phyloP scores from a whole-genome alignment of 2,888 invertebrate genomes.

The Nymphalis c-album region DNA sequence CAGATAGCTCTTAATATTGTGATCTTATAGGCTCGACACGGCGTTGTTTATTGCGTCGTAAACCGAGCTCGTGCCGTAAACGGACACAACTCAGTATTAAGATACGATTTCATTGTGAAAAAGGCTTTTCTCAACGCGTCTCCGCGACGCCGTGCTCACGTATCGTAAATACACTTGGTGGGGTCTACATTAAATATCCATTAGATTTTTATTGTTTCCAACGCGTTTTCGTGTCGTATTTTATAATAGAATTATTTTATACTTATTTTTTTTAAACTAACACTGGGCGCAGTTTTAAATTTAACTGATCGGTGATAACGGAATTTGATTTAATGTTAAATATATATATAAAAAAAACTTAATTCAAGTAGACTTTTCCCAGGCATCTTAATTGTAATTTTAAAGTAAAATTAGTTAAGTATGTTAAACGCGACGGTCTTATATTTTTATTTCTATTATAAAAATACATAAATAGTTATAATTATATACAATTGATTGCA shows the following conservation, averaged over 20 bases:
- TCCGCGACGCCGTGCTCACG: constrained; percentile 25
- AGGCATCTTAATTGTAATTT: no score
- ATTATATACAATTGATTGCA: no score
- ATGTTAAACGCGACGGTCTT: no score
- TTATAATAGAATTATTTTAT: constrained; percentile 11
- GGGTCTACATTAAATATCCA: constrained; percentile 27
- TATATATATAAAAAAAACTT: no score
- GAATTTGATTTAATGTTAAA: no score
- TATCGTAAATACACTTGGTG: constrained; percentile 26
- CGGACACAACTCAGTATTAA: constrained; percentile 71
- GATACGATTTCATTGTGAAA: constrained; percentile 32
- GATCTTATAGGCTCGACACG: constrained; percentile 63
- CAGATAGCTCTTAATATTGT: constrained; percentile 65
- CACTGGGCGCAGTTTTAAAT: background rate
- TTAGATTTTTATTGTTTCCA: constrained; percentile 29
- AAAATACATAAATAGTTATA: no score
- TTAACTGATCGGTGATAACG: no score
- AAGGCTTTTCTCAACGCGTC: constrained; percentile 27
- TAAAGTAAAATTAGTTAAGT: no score
- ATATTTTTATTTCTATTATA: no score
- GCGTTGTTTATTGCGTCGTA: constrained; percentile 70
- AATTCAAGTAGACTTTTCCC: no score
- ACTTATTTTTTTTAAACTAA: background rate
- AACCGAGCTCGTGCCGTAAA: constrained; percentile 69
- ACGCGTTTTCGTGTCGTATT: background rate